Conservation (phyloP, 2,113 vertebrate species). For the Microcebus griseorufus region DNA sequence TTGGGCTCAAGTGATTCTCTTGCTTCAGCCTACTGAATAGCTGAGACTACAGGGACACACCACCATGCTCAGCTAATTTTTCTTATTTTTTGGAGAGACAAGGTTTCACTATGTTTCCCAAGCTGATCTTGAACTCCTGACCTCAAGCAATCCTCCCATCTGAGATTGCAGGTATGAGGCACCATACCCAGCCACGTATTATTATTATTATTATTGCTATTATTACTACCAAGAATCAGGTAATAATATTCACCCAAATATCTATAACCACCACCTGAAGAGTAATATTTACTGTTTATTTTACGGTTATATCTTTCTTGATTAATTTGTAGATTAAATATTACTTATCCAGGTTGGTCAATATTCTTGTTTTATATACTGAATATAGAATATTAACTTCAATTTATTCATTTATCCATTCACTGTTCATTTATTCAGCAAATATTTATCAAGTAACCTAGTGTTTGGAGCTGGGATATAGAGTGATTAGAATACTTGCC, state of each 20-base stretch:
- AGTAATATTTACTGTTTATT: slow-evolving; percentile 1
- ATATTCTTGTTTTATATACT: background rate
- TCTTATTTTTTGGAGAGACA: too few relatives aligned
- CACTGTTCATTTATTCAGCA: slow-evolving; percentile 40
- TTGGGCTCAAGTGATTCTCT: too few relatives aligned
- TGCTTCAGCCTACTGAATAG: too few relatives aligned
- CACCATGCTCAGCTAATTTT: too few relatives aligned
- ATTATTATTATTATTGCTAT: background rate
- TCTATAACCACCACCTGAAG: background rate
- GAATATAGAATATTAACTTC: slow-evolving; percentile 26
- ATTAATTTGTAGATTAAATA: slow-evolving; percentile 29
- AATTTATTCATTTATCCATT: slow-evolving; percentile 25
- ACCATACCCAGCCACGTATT: background rate
- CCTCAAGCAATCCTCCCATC: too few relatives aligned
- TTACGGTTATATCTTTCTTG: background rate
- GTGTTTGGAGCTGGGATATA: background rate
- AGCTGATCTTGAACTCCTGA: too few relatives aligned
- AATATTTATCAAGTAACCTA: background rate
- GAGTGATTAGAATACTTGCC: slow-evolving; percentile 38
- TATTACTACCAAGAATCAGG: background rate
- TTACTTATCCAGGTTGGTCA: background rate
- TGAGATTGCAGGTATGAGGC: too few relatives aligned
- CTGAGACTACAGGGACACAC: too few relatives aligned
- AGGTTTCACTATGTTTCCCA: too few relatives aligned
- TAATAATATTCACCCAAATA: background rate